These are phyloP conservation scores for Pseudomyrmex sp. DNA, from an alignment of 1,140 invertebrate species.

Conservation along the genomic window DNA sequence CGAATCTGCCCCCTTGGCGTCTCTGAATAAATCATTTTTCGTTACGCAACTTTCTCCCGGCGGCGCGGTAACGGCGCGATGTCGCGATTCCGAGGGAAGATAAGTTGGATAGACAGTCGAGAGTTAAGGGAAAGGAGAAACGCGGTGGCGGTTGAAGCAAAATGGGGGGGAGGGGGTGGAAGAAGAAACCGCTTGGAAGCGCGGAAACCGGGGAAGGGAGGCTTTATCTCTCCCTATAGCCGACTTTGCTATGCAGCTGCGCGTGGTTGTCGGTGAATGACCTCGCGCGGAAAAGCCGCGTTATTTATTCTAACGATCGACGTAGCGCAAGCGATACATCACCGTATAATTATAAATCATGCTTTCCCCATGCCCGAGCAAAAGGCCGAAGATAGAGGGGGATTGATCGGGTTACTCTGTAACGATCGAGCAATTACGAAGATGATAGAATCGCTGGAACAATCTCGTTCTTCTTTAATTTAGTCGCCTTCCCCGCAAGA, in stretches of 20 bases:
- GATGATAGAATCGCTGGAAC: constrained; percentile 14
- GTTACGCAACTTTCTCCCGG: constrained; percentile 30
- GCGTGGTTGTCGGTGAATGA: constrained; percentile 57
- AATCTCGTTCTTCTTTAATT: constrained; percentile 44
- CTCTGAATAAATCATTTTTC: constrained; percentile 59
- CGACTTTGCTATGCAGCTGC: constrained; percentile 26
- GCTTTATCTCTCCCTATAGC: constrained; percentile 55
- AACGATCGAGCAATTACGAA: constrained; percentile 33
- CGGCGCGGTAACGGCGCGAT: constrained; percentile 27
- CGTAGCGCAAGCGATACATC: constrained; percentile 49
- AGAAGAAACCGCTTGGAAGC: constrained; percentile 37
- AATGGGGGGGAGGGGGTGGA: background rate
- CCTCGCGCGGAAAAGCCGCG: constrained; percentile 48
- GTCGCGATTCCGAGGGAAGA: constrained; percentile 9
- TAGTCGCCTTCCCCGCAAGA: background rate
- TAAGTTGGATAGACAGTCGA: background rate
- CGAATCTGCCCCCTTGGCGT: background rate
- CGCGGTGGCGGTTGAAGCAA: background rate
- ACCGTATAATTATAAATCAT: constrained; percentile 73
- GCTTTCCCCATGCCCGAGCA: background rate
- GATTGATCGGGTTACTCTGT: background rate
- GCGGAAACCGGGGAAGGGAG: constrained; percentile 24
- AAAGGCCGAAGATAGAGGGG: background rate
- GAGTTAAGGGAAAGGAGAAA: background rate
- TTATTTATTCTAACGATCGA: constrained; percentile 73